Base-by-base conservation (phyloP, 2,797 vertebrate species). In the Simalia tracyae region DNA sequence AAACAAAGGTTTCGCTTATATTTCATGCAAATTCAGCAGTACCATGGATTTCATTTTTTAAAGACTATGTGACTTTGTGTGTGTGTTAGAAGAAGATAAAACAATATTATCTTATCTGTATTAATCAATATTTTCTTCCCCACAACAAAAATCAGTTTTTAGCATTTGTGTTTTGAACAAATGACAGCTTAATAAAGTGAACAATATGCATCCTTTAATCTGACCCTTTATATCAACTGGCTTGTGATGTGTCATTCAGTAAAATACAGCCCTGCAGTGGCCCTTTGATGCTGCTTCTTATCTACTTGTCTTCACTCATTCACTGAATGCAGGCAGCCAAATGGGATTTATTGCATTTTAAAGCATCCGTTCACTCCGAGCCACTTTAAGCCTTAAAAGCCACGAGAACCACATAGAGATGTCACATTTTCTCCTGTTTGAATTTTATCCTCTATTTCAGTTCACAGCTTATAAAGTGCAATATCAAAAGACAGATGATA, bases 341-440 rank as follows among this genome's bases (percentile, higher is more conserved):
- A 90, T 84, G 84, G 61, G 89, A 95, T 60, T 42, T 89, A 76
- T 68, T 22, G 36, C 50, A 84, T 11, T 91, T 96, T 91, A 89
- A 95, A 93, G 86, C 64, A 92, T 89, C 59, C 88, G 93, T 68
- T 93, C 95, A 86, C 28, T 96, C 91, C 92, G 88, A 87, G 36
- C 22, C 89, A 94, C 64, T 94, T 94, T 90, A 88, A 91, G 86
- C 90, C 90, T 93, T 93, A 88, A 95, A 96, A 93, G 89, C 76
- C 89, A 50, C 60, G 90, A 76, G 68, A 28, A 90, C 94, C 94
- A 95, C 76, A 92, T 86, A 88, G 86, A 95, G 91, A 11, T 1
- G 86, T 89, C 92, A 89, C 84, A 93, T 76, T 57, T 91, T 81
- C 31, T 89, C 92, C 60, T 57, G 84, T 91, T 92, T 87, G 68